phyloP scores from a whole-genome alignment of 2,888 invertebrate genomes.

The Formica aserva region DNA sequence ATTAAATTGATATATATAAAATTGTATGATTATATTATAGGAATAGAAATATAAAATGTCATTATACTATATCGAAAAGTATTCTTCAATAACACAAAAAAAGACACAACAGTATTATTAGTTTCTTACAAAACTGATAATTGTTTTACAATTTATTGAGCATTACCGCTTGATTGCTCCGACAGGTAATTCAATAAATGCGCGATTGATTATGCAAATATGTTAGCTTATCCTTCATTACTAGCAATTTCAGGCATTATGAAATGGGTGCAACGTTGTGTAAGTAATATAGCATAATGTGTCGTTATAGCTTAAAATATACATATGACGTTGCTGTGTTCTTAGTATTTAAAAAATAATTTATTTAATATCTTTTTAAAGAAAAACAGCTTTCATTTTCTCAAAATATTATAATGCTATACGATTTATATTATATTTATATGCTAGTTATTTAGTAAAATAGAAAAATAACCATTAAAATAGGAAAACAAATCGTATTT shows the following conservation, averaged over 20 bases:
- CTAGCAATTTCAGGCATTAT: conserved; percentile 35
- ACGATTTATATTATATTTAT: background rate
- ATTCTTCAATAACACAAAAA: background rate
- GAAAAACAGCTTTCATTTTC: background rate
- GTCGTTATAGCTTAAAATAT: background rate
- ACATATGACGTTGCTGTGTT: background rate
- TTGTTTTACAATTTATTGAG: conserved; percentile 40
- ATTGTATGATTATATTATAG: background rate
- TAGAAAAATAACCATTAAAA: background rate
- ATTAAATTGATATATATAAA: background rate
- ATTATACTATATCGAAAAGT: background rate
- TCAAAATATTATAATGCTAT: background rate
- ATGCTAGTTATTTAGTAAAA: background rate
- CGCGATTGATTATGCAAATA: conserved; percentile 53
- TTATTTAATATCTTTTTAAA: background rate
- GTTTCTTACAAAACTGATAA: conserved; percentile 14
- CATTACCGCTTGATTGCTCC: conserved; percentile 31
- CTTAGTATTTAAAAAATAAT: background rate
- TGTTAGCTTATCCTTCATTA: conserved; percentile 47
- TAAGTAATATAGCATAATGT: conserved; percentile 30
- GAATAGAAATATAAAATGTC: background rate
- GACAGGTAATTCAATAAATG: conserved; percentile 41
- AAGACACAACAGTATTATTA: conserved; percentile 2
- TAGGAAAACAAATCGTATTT: background rate
- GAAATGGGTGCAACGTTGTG: conserved; percentile 33